A percentile compares a stretch with the other conserved stretches of the same genome.
phyloP scores from a whole-genome alignment of 2,113 vertebrate species.

The Stegostoma tigrinum region DNA sequence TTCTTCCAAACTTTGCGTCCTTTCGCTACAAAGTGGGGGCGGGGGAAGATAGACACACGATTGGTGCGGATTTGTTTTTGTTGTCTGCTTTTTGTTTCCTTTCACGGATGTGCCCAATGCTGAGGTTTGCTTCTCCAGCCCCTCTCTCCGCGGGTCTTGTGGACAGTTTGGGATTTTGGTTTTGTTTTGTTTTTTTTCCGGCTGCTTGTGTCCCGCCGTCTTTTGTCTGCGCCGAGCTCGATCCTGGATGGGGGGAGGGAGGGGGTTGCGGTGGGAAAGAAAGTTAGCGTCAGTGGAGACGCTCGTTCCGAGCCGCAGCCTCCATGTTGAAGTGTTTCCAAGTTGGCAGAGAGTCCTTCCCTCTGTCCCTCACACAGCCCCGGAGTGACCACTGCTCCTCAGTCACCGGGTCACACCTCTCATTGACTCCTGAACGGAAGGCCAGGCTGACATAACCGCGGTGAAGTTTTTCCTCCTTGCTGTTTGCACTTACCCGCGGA shows the following conservation, averaged over 20 bases:
- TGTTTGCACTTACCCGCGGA: neutral
- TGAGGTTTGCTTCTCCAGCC: neutral
- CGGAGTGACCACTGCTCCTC: neutral
- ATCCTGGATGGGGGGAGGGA: neutral
- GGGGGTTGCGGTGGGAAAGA: neutral
- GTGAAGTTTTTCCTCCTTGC: neutral
- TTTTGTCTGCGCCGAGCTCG: neutral
- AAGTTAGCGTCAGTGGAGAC: neutral
- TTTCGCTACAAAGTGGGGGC: neutral
- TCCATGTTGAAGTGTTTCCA: neutral
- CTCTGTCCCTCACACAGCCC: no score
- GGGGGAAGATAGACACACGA: no score
- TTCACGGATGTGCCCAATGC: neutral
- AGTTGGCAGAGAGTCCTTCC: neutral
- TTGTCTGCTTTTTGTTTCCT: neutral
- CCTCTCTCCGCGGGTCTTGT: neutral
- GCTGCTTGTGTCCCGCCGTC: neutral
- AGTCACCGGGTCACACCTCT: neutral
- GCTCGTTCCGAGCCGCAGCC: neutral
- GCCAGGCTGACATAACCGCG: neutral
- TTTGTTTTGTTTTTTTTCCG: no score
- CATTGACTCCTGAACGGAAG: neutral
- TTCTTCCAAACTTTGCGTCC: neutral
- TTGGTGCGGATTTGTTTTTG: neutral
- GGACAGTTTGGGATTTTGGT: neutral